Conservation (phyloP, 1,140 invertebrate genomes). For the Pseudachorutes palmiensis region DNA sequence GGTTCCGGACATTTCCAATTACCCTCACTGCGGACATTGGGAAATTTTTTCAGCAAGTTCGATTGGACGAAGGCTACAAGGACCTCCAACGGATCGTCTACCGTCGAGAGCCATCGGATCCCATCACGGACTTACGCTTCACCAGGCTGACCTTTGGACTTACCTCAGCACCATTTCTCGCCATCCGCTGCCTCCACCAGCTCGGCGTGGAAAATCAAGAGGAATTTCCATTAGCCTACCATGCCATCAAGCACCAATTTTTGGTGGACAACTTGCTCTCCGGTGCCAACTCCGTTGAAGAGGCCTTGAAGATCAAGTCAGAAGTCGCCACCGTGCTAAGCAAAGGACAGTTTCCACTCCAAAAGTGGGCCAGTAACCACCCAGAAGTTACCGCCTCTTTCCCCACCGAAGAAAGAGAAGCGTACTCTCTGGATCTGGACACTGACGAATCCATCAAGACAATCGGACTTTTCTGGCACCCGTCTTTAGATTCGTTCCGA, state of each 20-base stretch:
- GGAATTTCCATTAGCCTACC: conserved; percentile 1
- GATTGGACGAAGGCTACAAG: conserved; percentile 13
- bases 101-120: conserved; percentile 35
- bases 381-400: conserved; percentile 9
- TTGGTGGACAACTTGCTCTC: conserved; percentile 45
- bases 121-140: conserved; percentile 35
- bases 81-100: conserved; percentile 42
- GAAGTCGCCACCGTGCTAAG: conserved; percentile 27
- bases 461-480: conserved; percentile 40
- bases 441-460: conserved; percentile 37
- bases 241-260: neutral
- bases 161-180: conserved; percentile 41
- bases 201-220: conserved; percentile 41
- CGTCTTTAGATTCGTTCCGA: conserved; percentile 33
- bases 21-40: conserved; percentile 41
- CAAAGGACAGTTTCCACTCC: conserved; percentile 39
- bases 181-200: conserved; percentile 39
- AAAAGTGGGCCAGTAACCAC: conserved; percentile 42
- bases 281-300: conserved; percentile 40
- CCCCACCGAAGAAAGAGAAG: conserved; percentile 8
- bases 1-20: conserved; percentile 42
- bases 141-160: conserved; percentile 43
- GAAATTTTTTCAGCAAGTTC: conserved; percentile 39
- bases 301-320: conserved; percentile 37
- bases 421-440: conserved; percentile 5